Evolutionary conservation across 1,140 invertebrate genomes (phyloP), one percentile per base, ranked within the genome.

Genomic region (Diorhabda sublineata): DNA sequence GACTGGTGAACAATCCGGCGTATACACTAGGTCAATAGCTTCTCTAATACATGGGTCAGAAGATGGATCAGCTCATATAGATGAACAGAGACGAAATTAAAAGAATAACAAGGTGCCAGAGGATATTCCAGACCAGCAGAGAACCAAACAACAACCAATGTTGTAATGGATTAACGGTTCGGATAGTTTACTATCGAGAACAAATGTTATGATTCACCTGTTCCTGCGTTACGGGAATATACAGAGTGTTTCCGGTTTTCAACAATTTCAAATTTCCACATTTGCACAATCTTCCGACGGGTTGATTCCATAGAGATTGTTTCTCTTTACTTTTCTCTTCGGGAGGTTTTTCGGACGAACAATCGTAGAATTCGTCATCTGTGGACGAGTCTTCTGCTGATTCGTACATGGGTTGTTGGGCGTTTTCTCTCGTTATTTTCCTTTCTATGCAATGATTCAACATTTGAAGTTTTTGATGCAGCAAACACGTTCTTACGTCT

Each of bases 401-500:
- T 8, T 74, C 71, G 65, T 72, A 78, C 11, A 42, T 64, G 8
- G 58, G 58, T 45, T 57, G 68, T 42, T 44, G 67, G 42, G 58
- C 41, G 7, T 69, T 73, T 72, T 90, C 86, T 64, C 87, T 80
- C n/a, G 81, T 74, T 79, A 85, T 83, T 81, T 88, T 88, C 68
- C 92, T 87, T 66, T 91, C 88, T 71, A 98, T 96, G 81, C 97
- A 99, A 79, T 94, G 96, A 80, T 99, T 98, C 5, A 99, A 83
- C 90, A 99, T 94, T 87, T 98, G 89, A 26, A 98, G 84, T 79
- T 98, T 99, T 82, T 98, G 96, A 83, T 98, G 92, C 0, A 99
- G 83, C n/a, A 98, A 84, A 81, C 95, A 96, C 5, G 91, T 92
- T 64, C 92, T 88, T 45, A 92, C 87, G 81, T 97, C 92, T 72